These are phyloP conservation scores for Netelia fuscicornis DNA, from an alignment of 2,888 invertebrate species.

Conservation along the genomic window DNA sequence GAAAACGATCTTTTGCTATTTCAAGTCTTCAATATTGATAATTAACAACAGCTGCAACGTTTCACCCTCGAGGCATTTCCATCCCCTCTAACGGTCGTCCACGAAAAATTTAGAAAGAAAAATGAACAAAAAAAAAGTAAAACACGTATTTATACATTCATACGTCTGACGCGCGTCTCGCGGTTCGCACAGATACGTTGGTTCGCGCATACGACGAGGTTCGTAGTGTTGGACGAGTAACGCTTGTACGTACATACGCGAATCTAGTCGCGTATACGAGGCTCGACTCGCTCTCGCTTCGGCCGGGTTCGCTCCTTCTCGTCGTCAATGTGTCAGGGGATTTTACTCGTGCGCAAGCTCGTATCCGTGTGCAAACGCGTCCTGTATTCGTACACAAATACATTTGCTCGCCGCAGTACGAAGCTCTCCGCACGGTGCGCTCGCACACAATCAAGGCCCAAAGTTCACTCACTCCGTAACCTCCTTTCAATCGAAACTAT, in stretches of 20 bases:
- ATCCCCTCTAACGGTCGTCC: no score
- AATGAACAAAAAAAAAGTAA: no score
- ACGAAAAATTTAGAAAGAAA: no score
- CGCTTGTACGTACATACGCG: neutral
- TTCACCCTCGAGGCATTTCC: no score
- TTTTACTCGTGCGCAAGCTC: neutral
- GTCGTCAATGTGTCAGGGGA: neutral
- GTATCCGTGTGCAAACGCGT: neutral
- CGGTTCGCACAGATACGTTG: no score
- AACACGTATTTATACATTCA: no score
- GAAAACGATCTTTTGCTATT: no score
- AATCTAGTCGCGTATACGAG: conserved; percentile 16
- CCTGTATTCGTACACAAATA: conserved; percentile 23
- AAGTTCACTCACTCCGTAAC: conserved; percentile 85
- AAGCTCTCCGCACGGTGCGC: conserved; percentile 46
- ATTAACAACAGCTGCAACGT: no score
- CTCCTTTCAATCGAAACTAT: conserved; percentile 85
- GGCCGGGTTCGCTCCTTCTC: conserved; percentile 32
- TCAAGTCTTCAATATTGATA: no score
- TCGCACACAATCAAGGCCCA: conserved; percentile 78
- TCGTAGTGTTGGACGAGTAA: neutral
- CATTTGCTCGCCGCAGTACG: neutral
- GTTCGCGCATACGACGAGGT: neutral
- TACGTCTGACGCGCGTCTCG: neutral
- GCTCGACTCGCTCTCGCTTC: conserved; percentile 37